These are phyloP conservation scores for Acanthococcus lagerstroemiae DNA, from an alignment of 2,888 invertebrate genomes.

Conservation along the genomic window DNA sequence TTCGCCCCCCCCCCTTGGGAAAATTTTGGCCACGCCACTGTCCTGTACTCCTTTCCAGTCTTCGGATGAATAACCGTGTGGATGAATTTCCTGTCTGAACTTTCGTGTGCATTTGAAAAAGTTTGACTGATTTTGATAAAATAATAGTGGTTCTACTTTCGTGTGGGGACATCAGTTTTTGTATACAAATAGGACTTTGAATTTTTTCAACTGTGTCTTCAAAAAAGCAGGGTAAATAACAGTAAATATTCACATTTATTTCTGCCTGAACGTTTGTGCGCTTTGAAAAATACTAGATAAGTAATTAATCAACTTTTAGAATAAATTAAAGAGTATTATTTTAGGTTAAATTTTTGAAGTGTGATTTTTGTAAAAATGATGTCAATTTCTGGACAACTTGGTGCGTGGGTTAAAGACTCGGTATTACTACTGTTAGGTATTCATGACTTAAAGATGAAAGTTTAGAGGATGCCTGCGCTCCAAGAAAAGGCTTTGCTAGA, in stretches of 20 bases:
- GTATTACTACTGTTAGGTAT: too few species aligned
- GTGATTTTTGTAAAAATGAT: slow-evolving; percentile 4
- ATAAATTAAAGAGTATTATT: not conserved
- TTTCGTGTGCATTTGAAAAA: not conserved
- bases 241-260: not conserved
- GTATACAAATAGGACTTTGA: not conserved
- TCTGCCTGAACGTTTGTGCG: not conserved
- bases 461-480: too few species aligned
- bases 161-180: not conserved
- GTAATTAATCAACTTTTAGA: not conserved
- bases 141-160: not conserved
- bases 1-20: too few species aligned
- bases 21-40: too few species aligned
- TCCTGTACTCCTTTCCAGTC: too few species aligned
- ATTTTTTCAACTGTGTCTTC: not conserved
- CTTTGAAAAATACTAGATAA: not conserved
- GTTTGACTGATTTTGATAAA: not conserved
- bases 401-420: not conserved
- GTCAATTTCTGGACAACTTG: not conserved
- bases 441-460: too few species aligned
- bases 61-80: too few species aligned
- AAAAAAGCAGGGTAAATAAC: not conserved
- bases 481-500: too few species aligned
- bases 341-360: not conserved
- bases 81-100: too few species aligned